Percentiles rank a stretch among this genome's conserved stretches.
Evolutionary conservation across 2,888 invertebrate genomes (phyloP).

Genomic region (Laothoe populi): DNA sequence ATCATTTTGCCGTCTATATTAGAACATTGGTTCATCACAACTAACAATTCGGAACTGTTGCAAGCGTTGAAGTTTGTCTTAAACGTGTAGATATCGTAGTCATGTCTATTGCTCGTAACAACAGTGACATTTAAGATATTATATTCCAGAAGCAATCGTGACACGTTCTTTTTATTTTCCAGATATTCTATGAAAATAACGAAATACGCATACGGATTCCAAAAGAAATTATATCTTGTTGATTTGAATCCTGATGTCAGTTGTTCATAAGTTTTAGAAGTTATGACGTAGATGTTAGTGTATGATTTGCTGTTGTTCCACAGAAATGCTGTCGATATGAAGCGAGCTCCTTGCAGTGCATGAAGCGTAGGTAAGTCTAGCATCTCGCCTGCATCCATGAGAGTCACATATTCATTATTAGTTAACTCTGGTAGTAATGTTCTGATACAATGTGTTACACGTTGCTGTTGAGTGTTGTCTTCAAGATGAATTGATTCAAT

Average conservation of each 20-base stretch:
- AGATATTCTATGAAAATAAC: conserved; percentile 1
- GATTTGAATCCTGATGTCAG: not conserved
- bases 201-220: conserved; percentile 3
- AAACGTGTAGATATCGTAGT: conserved; percentile 7
- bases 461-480: not conserved
- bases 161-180: not conserved
- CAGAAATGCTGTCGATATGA: not conserved
- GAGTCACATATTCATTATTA: not conserved
- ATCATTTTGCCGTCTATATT: not conserved
- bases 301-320: not conserved
- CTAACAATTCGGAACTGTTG: not conserved
- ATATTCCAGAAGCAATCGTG: not conserved
- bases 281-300: conserved; percentile 4
- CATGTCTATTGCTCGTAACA: not conserved
- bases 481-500: not conserved
- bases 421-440: not conserved
- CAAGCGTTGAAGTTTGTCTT: not conserved
- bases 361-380: not conserved
- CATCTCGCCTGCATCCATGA: not conserved
- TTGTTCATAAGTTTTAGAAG: conserved; percentile 8
- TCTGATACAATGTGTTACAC: not conserved
- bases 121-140: conserved; percentile 3
- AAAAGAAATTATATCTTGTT: not conserved
- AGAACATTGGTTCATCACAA: not conserved
- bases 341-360: not conserved